phyloP scores from a whole-genome alignment of 2,113 vertebrate species.

The Forbesichthys papilliferus region DNA sequence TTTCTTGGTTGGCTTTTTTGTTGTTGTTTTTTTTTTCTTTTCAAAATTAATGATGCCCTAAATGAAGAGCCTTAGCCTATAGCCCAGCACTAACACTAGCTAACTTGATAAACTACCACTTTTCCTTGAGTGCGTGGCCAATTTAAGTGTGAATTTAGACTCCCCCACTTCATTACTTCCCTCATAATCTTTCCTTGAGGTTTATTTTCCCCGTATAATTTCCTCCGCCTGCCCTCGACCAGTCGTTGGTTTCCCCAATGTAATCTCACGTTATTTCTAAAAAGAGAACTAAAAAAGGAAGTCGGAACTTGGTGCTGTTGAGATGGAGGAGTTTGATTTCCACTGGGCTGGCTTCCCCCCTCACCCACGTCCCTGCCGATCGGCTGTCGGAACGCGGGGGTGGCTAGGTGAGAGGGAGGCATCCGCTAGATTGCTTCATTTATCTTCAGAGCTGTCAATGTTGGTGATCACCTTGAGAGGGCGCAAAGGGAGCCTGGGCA shows the following conservation, averaged over 20 bases:
- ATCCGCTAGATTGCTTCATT: slow-evolving; percentile 61
- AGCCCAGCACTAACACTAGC: neutral
- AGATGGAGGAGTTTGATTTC: slow-evolving; percentile 32
- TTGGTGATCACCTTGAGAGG: slow-evolving; percentile 64
- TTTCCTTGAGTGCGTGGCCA: neutral
- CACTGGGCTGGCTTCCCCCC: slow-evolving; percentile 19
- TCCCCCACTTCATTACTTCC: neutral
- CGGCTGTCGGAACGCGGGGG: slow-evolving; percentile 41
- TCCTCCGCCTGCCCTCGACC: neutral
- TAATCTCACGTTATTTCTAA: slow-evolving; percentile 3
- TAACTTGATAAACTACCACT: neutral
- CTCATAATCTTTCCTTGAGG: neutral
- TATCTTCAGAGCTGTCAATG: slow-evolving; percentile 67
- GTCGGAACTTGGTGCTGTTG: slow-evolving; percentile 24
- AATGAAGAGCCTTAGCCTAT: neutral
- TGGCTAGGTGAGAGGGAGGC: slow-evolving; percentile 38
- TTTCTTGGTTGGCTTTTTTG: neutral
- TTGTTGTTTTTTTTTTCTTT: neutral
- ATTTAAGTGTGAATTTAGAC: neutral
- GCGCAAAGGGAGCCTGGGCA: slow-evolving; percentile 19
- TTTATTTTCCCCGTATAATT: neutral
- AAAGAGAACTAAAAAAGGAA: slow-evolving; percentile 5
- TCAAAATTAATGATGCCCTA: neutral
- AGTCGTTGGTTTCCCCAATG: neutral
- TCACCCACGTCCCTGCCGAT: slow-evolving; percentile 25